Conservation (phyloP, 2,797 vertebrate species). For the Semaprochilodus insignis region DNA sequence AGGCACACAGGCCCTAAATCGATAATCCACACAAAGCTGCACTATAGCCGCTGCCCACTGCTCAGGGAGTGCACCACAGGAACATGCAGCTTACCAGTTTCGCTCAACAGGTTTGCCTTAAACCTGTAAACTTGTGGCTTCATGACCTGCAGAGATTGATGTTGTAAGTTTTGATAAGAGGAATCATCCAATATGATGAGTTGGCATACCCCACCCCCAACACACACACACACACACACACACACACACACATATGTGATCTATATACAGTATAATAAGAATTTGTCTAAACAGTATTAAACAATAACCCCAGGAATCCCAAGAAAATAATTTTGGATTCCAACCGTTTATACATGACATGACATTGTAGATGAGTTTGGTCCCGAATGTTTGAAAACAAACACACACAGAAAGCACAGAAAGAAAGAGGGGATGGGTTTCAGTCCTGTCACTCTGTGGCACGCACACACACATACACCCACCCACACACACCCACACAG, state of each 20-base stretch:
- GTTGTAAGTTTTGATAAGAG: neutral
- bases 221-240: too few relatives aligned
- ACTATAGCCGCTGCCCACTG: constrained; percentile 18
- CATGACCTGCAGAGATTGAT: neutral
- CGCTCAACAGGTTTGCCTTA: neutral
- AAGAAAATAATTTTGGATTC: too few relatives aligned
- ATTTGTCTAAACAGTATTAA: neutral
- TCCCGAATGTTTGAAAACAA: neutral
- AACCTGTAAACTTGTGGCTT: neutral
- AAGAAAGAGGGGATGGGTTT: neutral
- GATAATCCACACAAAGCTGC: constrained; percentile 62
- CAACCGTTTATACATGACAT: too few relatives aligned
- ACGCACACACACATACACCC: neutral
- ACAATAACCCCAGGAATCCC: too few relatives aligned
- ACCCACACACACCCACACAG: constrained; percentile 3
- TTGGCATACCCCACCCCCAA: neutral
- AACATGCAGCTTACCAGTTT: neutral
- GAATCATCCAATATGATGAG: neutral
- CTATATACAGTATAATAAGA: neutral
- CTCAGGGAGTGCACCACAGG: constrained; percentile 20
- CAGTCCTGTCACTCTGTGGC: neutral
- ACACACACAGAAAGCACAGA: neutral
- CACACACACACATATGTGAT: too few relatives aligned
- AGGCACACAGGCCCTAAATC: constrained; percentile 56
- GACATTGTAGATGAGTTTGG: too few relatives aligned